Base-by-base conservation (phyloP, 2,113 vertebrate species). In the Coptodon rendalli region DNA sequence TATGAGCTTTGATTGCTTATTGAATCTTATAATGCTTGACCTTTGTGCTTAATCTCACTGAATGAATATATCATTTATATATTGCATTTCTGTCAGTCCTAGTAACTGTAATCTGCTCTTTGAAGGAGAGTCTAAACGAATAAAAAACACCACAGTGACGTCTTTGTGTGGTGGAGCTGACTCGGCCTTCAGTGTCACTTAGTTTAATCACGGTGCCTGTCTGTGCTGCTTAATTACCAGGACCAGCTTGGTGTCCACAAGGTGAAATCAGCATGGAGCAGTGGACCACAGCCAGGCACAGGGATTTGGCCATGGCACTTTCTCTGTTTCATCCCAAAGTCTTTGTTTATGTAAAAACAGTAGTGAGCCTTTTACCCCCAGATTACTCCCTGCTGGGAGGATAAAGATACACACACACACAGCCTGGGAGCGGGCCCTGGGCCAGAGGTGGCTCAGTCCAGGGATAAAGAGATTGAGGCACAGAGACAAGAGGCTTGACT, bases 281-380 rank as follows among this genome's bases (percentile, higher is more conserved):
- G 87, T 91, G 92, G 93, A 90, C 63, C 16, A 79, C 73, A 85
- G 93, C 91, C 93, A 92, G 92, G 85, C 85, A 50, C 92, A 34
- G 81, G 92, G 94, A 96, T 95, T 93, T 92, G 93, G 87, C 90
- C 80, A 1, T 68, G 78, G 80, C 79, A 24, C 85, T 86, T 86
- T 84, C 87, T 85, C 88, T 87, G 84, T 94, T 94, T 93, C 89
- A 93, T 95, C 93, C 90, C 91, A 94, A 95, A 96, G 93, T 94
- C 94, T 96, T 95, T 96, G 95, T 96, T 96, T 94, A 93, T 95
- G 94, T 94, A 93, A 93, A 95, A 96, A 96, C 94, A 95, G 90
- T 92, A 45, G 93, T 91, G 94, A 95, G 94, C 92, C 87, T 91
- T 94, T 94, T 91, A 94, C 88, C 91, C 93, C 86, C 83, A 95